Evolutionary conservation across 2,797 vertebrate genomes (phyloP).

Genomic region (Sebastes aleutianus): DNA sequence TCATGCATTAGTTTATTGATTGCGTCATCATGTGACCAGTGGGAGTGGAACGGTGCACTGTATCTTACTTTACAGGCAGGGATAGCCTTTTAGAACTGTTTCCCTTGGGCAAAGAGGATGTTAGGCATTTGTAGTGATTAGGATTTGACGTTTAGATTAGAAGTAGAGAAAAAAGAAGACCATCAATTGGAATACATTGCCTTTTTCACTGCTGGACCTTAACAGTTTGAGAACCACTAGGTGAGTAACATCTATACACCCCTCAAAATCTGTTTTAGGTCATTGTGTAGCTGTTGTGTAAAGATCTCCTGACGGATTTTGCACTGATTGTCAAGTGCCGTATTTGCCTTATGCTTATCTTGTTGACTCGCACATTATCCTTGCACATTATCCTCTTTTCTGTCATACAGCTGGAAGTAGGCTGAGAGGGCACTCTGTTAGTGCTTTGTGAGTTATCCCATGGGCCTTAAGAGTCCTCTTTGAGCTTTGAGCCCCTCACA

Average conservation of each 20-base stretch:
- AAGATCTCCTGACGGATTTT: background rate
- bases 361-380: conserved; percentile 41
- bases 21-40: conserved; percentile 48
- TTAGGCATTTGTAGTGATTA: conserved; percentile 17
- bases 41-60: conserved; percentile 4
- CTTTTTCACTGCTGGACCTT: conserved; percentile 19
- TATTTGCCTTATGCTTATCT: conserved; percentile 32
- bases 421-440: conserved; percentile 37
- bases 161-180: background rate
- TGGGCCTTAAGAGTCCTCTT: conserved; percentile 7
- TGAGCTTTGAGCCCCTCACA: background rate
- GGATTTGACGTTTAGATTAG: conserved; percentile 28
- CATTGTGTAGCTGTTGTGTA: background rate
- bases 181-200: conserved; percentile 40
- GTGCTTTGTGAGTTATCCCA: background rate
- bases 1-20: conserved; percentile 29
- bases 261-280: background rate
- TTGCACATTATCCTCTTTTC: conserved; percentile 26
- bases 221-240: conserved; percentile 17
- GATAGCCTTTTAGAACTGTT: conserved; percentile 18
- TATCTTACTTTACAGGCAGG: background rate
- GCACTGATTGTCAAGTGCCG: background rate
- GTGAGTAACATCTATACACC: conserved; percentile 57
- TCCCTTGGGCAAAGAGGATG: background rate
- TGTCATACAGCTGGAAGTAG: conserved; percentile 30